Percentiles rank a stretch among this genome's conserved stretches.
These are phyloP conservation scores for Eidolon dupreanum DNA, from an alignment of 2,797 vertebrate species.

Conservation along the genomic window DNA sequence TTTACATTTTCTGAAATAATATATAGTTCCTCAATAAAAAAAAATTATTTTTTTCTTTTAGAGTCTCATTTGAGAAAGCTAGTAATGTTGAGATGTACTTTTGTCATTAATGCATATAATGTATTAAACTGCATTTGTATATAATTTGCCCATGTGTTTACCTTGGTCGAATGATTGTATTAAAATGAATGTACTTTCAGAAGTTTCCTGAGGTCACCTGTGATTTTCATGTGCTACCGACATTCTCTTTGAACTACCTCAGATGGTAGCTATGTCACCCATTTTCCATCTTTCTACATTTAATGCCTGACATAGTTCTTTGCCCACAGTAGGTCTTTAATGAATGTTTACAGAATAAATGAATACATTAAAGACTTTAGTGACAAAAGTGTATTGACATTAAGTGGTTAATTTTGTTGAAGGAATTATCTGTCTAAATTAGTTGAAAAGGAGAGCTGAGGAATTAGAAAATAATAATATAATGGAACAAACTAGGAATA, in stretches of 20 bases:
- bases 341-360: background rate
- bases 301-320: background rate
- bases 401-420: slow-evolving; percentile 15
- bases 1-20: slow-evolving; percentile 49
- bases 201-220: background rate
- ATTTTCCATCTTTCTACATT: background rate
- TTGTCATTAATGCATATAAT: background rate
- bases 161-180: background rate
- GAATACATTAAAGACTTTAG: background rate
- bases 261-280: background rate
- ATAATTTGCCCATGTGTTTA: background rate
- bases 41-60: background rate
- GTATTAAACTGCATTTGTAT: background rate
- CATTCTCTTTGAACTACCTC: background rate
- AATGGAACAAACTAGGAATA: slow-evolving; percentile 66
- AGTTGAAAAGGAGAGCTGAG: background rate
- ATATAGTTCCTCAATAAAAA: background rate
- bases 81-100: background rate
- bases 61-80: background rate
- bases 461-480: slow-evolving; percentile 20
- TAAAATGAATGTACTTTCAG: background rate
- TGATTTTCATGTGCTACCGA: background rate
- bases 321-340: background rate
- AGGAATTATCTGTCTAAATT: slow-evolving; percentile 47
- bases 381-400: background rate